phyloP scores from a whole-genome alignment of 2,888 invertebrate genomes.

The Drosophila mulleri region DNA sequence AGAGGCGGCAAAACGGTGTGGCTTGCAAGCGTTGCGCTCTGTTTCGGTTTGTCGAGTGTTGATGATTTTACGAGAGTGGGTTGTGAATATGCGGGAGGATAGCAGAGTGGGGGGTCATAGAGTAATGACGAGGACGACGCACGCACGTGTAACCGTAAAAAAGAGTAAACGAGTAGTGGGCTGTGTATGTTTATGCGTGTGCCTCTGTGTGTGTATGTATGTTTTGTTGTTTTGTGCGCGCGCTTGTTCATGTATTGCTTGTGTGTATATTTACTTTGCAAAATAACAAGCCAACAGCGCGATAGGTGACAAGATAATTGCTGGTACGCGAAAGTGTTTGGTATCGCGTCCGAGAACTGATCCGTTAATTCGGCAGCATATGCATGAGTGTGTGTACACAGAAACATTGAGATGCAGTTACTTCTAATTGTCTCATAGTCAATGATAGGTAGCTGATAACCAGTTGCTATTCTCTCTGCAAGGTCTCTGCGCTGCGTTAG shows the following conservation, averaged over 20 bases:
- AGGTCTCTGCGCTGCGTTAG: slow-evolving; percentile 18
- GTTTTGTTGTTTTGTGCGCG: slow-evolving; percentile 24
- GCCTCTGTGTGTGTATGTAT: not conserved
- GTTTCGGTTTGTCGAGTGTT: slow-evolving; percentile 58
- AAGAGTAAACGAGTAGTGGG: slow-evolving; percentile 59
- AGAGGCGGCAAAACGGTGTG: slow-evolving; percentile 28
- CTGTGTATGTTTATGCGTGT: slow-evolving; percentile 19
- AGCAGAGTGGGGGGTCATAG: not conserved
- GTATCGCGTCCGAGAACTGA: slow-evolving; percentile 36
- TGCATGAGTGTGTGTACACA: slow-evolving; percentile 2
- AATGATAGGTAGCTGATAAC: not conserved
- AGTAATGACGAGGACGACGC: slow-evolving; percentile 58
- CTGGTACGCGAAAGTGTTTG: slow-evolving; percentile 51
- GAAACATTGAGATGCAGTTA: slow-evolving; percentile 11
- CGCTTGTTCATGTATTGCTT: slow-evolving; percentile 4
- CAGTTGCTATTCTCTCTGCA: slow-evolving; percentile 4
- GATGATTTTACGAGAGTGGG: slow-evolving; percentile 44
- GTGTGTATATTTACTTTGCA: slow-evolving; percentile 55
- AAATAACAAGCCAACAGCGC: slow-evolving; percentile 61
- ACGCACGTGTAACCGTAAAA: slow-evolving; percentile 77
- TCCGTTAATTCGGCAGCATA: slow-evolving; percentile 31
- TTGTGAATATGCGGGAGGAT: not conserved
- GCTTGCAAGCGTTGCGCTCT: slow-evolving; percentile 55
- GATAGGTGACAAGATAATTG: slow-evolving; percentile 74
- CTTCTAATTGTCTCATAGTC: slow-evolving; percentile 20